Percentiles rank a stretch among this genome's conserved stretches.
These are phyloP conservation scores for Tychaedon coryphoeus DNA, from an alignment of 2,113 vertebrate species.

Conservation along the genomic window DNA sequence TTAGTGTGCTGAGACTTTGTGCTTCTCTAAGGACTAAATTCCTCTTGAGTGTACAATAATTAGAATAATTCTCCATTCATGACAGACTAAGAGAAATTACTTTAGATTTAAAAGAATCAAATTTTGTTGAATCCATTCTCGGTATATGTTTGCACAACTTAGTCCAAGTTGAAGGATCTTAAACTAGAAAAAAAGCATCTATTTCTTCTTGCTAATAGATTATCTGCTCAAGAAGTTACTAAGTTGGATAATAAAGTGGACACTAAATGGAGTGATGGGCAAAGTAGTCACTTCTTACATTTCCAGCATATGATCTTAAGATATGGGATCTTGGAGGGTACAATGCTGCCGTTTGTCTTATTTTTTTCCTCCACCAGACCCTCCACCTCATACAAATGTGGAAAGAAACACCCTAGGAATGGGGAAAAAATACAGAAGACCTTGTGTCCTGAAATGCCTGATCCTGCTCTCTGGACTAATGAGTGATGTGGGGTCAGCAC, in stretches of 20 bases:
- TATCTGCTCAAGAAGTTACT: neutral
- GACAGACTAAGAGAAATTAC: neutral
- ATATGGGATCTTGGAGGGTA: neutral
- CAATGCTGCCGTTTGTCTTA: neutral
- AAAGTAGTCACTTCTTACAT: neutral
- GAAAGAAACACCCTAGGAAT: neutral
- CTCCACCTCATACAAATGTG: neutral
- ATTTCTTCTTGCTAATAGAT: neutral
- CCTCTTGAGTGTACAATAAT: neutral
- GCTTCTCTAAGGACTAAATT: neutral
- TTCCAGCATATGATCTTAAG: neutral
- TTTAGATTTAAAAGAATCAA: neutral
- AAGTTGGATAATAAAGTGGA: neutral
- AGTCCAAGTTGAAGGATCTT: neutral
- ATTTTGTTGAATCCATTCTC: neutral
- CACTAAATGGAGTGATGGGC: neutral
- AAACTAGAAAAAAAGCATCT: neutral
- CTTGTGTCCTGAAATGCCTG: neutral
- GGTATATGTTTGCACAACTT: neutral
- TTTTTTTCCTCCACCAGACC: neutral
- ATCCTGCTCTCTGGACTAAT: neutral
- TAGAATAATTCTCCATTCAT: neutral
- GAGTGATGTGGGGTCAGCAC: fast-evolving
- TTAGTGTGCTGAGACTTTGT: neutral
- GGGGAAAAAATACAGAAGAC: neutral